Evolutionary conservation across 2,113 vertebrate species (phyloP).

Genomic region (Odobenus rosmarus): DNA sequence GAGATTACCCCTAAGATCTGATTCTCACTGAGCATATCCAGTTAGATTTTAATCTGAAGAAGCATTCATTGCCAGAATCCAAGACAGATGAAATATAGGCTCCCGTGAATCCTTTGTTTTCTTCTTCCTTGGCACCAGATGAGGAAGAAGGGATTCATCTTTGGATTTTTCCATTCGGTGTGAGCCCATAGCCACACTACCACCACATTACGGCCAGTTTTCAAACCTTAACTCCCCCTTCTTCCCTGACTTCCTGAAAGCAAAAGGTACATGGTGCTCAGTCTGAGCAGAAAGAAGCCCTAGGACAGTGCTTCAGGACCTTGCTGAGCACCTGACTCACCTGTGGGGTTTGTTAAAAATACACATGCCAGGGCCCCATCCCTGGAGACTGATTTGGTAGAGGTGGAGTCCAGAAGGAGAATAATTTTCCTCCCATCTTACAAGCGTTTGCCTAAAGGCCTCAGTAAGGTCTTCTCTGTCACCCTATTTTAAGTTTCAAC

Average conservation of each 20-base stretch:
- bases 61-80: slow-evolving; percentile 15
- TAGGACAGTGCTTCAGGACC: not conserved
- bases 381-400: not conserved
- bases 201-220: not conserved
- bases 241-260: slow-evolving; percentile 1
- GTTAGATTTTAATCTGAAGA: slow-evolving; percentile 44
- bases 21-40: slow-evolving; percentile 12
- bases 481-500: slow-evolving; percentile 8
- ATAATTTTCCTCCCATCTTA: not conserved
- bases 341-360: not conserved
- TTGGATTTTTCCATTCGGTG: slow-evolving; percentile 47
- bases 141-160: not conserved
- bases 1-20: not conserved
- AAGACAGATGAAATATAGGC: not conserved
- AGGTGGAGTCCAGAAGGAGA: not conserved
- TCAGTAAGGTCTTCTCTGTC: not conserved
- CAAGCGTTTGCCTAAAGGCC: not conserved
- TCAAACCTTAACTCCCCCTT: not conserved
- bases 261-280: not conserved
- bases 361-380: not conserved
- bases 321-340: not conserved
- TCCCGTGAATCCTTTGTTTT: not conserved
- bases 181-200: not conserved
- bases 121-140: not conserved
- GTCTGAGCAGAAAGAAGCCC: not conserved